Base-by-base conservation (phyloP, 2,888 invertebrate species). In the Bruchidius siliquastri region DNA sequence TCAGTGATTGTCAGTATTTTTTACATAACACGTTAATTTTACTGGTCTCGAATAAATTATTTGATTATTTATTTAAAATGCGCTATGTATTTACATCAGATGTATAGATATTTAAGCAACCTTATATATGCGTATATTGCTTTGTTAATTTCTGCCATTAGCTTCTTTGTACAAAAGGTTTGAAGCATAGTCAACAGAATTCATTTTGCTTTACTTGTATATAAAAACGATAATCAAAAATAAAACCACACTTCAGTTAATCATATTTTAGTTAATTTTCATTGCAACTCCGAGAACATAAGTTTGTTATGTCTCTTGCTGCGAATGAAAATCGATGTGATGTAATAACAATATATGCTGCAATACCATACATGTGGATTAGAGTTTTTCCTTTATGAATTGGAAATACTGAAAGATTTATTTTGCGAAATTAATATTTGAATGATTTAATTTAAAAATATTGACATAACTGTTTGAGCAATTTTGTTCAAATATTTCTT, bases 1-100 rank as follows among this genome's bases (percentile, higher is more conserved):
- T 85, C 85, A 85, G 85, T 85, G 83, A 84, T 83, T 84, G 83
- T 85, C 85, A 85, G 85, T 85, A 85, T 85, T 85, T 80, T 72
- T 74, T 49, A 49, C 49, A 49, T 49, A 49, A 49, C 49, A 49
- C 49, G 49, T 49, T 76, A 78, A 77, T 79, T 80, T 77, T 80
- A 80, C 82, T 83, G 84, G 83, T 84, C 84, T 83, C 82, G 69
- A 26, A 70, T 84, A 83, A 83, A 82, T 84, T 83, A 82, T 83
- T 84, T 78, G 8, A 49, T 83, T 81, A 84, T 84, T 84, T 85
- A 84, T 84, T 84, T 81, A 82, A 81, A 83, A 81, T 79, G 83
- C 82, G 83, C 84, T 84, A 84, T 84, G 83, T 84, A 84, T 83
- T 83, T 83, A 84, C 80, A 80, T 81, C 78, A 81, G 77, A 79